phyloP scores from a whole-genome alignment of 2,797 vertebrate species.

The Paedocypris micromegethes region DNA sequence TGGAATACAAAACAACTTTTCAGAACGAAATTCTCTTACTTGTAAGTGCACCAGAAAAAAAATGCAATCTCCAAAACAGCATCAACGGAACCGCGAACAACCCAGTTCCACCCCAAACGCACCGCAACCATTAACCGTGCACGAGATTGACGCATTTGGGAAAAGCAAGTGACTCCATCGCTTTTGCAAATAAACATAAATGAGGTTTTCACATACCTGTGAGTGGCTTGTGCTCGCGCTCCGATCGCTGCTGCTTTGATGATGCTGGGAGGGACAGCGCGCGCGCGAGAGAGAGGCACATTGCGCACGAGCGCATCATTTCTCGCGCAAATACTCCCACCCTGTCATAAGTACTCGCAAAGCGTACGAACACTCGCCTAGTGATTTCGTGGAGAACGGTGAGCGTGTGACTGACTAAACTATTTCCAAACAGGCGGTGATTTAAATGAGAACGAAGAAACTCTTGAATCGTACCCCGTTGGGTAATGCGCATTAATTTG shows the following conservation, averaged over 20 bases:
- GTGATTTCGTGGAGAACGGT: too few species aligned
- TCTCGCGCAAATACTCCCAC: slow-evolving; percentile 29
- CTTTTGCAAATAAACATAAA: not conserved
- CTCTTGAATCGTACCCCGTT: too few species aligned
- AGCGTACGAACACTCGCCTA: not conserved
- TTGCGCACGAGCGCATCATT: slow-evolving; percentile 39
- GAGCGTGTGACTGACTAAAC: too few species aligned
- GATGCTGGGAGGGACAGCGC: slow-evolving; percentile 41
- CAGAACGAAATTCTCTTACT: slow-evolving; percentile 9
- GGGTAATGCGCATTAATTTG: too few species aligned
- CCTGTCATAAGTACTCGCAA: slow-evolving; percentile 18
- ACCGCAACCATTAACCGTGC: slow-evolving; percentile 5
- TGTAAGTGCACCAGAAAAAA: not conserved
- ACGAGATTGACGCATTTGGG: not conserved
- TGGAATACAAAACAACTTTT: slow-evolving; percentile 5
- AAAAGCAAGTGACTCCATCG: not conserved
- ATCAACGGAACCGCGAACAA: not conserved
- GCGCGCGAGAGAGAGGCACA: slow-evolving; percentile 9
- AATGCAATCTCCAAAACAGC: not conserved
- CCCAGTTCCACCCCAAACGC: slow-evolving; percentile 1
- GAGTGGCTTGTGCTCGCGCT: slow-evolving; percentile 32
- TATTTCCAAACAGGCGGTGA: too few species aligned
- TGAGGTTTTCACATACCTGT: slow-evolving; percentile 12
- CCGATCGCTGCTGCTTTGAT: slow-evolving; percentile 30
- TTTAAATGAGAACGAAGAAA: too few species aligned